phyloP scores from a whole-genome alignment of 2,888 invertebrate species.

The Pheosia gnoma region DNA sequence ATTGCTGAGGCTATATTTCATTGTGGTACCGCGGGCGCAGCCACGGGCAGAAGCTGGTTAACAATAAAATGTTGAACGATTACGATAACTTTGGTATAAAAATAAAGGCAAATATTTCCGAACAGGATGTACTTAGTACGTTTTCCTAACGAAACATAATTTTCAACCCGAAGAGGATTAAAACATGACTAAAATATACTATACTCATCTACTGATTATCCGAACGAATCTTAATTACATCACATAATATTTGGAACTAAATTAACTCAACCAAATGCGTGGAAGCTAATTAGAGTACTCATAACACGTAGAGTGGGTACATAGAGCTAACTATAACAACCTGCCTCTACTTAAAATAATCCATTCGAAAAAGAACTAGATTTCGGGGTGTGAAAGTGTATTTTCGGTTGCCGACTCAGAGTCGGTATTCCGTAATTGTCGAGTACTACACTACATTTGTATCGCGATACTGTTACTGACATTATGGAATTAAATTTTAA shows the following conservation, averaged over 20 bases:
- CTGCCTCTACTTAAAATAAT: conserved; percentile 8
- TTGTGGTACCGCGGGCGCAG: no score
- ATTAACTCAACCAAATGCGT: conserved; percentile 45
- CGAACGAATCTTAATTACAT: conserved; percentile 43
- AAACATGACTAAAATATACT: background rate
- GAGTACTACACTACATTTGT: conserved; percentile 8
- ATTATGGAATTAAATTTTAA: background rate
- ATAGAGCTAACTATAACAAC: conserved; percentile 41
- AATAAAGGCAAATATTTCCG: no score
- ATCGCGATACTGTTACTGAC: background rate
- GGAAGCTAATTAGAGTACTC: conserved; percentile 52
- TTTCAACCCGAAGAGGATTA: background rate
- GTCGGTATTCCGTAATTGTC: background rate
- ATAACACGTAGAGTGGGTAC: conserved; percentile 32
- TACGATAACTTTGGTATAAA: no score
- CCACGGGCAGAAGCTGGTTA: no score
- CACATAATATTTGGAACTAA: conserved; percentile 35
- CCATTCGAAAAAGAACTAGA: conserved; percentile 12
- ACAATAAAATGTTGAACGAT: no score
- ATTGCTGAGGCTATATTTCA: no score
- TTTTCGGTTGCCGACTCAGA: background rate
- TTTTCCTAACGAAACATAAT: background rate
- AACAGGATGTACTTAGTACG: background rate
- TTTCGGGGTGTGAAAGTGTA: background rate
- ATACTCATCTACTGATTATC: conserved; percentile 27